These are phyloP conservation scores for Antheraea mylitta DNA, from an alignment of 1,140 invertebrate genomes.

Conservation along the genomic window DNA sequence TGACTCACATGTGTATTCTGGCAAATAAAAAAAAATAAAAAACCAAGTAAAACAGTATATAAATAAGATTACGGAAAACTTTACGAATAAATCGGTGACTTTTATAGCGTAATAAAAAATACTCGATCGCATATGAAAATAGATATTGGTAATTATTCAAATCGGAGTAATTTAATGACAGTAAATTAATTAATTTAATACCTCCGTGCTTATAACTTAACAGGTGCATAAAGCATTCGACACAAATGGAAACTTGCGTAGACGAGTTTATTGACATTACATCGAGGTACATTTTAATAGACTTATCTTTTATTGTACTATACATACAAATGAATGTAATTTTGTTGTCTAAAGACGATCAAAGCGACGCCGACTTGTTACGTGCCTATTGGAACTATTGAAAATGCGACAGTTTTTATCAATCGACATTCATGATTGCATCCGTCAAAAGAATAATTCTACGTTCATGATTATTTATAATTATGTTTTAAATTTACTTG, in stretches of 20 bases:
- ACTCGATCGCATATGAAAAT: background rate
- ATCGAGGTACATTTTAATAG: background rate
- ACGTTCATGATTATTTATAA: background rate
- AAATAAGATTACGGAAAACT: background rate
- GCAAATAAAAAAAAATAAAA: too few relatives aligned
- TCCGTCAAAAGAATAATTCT: background rate
- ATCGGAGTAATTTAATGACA: background rate
- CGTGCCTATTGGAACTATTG: background rate
- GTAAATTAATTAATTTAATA: slow-evolving; percentile 1
- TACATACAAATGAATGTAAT: background rate
- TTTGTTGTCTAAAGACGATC: background rate
- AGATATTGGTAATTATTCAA: background rate
- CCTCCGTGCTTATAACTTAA: background rate
- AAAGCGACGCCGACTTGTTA: background rate
- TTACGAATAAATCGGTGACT: background rate
- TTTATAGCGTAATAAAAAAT: background rate
- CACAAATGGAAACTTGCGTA: background rate
- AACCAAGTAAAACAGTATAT: too few relatives aligned
- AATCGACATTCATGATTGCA: background rate
- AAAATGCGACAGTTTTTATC: slow-evolving; percentile 3
- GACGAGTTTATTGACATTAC: slow-evolving; percentile 1
- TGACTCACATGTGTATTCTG: too few relatives aligned
- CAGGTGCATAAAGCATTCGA: slow-evolving; percentile 1
- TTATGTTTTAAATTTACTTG: background rate
- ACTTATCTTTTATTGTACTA: background rate